A percentile compares a stretch with the other conserved stretches of the same genome.
Evolutionary conservation across 2,113 vertebrate genomes (phyloP).

Genomic region (Penelope pileata): DNA sequence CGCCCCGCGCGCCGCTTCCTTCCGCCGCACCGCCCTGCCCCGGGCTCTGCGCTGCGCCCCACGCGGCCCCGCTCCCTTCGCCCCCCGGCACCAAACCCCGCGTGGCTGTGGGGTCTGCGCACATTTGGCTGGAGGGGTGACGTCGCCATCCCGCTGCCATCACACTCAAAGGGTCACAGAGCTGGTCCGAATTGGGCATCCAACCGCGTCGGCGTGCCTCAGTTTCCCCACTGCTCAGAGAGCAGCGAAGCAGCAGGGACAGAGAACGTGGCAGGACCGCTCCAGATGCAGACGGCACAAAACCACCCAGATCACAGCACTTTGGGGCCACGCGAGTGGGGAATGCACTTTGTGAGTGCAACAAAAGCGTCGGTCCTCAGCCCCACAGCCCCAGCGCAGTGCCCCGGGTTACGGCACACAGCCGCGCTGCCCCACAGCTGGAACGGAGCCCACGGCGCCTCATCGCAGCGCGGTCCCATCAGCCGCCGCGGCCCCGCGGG

Average conservation of each 20-base stretch:
- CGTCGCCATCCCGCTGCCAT: accelerated
- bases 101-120: too few relatives aligned
- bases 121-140: too few relatives aligned
- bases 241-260: too few relatives aligned
- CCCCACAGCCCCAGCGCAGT: not conserved
- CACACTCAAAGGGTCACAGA: not conserved
- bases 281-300: too few relatives aligned
- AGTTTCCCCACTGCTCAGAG: not conserved
- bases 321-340: too few relatives aligned
- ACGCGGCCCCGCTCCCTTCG: accelerated
- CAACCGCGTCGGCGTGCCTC: not conserved
- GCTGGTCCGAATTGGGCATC: accelerated
- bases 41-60: not conserved
- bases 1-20: not conserved
- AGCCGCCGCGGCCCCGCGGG: not conserved
- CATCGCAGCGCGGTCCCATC: too few relatives aligned
- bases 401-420: too few relatives aligned
- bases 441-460: not conserved
- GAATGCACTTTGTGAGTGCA: accelerated
- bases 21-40: conserved; percentile 8
- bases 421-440: too few relatives aligned
- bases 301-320: too few relatives aligned
- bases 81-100: too few relatives aligned
- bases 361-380: not conserved
- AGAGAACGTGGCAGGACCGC: not conserved